Evolutionary conservation across 2,113 vertebrate genomes (phyloP).

Genomic region (Nasalis larvatus): DNA sequence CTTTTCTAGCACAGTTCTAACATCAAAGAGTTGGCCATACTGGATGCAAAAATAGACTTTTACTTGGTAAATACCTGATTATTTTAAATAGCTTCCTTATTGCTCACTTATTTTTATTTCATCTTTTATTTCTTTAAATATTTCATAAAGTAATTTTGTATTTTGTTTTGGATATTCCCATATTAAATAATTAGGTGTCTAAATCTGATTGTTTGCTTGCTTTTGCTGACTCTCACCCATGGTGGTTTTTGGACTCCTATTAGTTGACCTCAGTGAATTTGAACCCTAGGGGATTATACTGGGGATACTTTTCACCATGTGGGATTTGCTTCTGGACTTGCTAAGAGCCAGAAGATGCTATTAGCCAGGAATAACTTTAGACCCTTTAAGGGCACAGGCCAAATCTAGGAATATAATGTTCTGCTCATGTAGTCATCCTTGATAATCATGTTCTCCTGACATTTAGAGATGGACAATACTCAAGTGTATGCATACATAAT

Average conservation of each 20-base stretch:
- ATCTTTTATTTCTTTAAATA: not conserved
- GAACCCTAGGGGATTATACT: not conserved
- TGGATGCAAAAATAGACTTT: not conserved
- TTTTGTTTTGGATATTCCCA: not conserved
- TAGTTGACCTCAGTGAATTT: not conserved
- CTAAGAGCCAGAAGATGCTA: not conserved
- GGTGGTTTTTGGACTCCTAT: not conserved
- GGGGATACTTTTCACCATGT: not conserved
- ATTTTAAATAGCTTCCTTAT: not conserved
- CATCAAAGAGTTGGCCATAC: not conserved
- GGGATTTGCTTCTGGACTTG: not conserved
- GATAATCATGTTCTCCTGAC: not conserved
- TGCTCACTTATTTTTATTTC: not conserved
- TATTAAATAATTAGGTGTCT: not conserved
- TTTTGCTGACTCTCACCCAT: not conserved
- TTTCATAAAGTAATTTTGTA: not conserved
- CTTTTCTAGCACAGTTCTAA: not conserved
- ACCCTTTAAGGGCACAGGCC: not conserved
- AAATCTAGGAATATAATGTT: not conserved
- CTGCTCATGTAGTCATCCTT: not conserved
- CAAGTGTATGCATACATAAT: not conserved
- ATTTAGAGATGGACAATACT: not conserved
- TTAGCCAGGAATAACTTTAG: not conserved
- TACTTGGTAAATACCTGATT: not conserved
- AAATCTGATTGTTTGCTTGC: not conserved